Evolutionary conservation across 2,888 invertebrate genomes (phyloP), one percentile per base, ranked within the genome.

Genomic region (Synanthedon tipuliformis): DNA sequence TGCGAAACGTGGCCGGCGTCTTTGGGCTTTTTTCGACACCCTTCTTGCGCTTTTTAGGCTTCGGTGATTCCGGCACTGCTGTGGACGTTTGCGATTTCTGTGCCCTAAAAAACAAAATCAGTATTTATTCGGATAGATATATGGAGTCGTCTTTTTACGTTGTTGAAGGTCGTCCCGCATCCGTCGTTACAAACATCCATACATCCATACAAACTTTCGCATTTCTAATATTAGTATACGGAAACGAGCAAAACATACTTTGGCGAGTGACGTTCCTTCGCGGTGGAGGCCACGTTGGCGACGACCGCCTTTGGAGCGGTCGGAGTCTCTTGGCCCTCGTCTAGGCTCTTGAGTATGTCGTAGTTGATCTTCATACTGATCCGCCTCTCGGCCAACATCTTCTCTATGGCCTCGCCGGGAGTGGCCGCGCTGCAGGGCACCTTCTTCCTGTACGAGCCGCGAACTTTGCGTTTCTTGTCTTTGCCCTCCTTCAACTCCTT

Each of bases 351-450:
- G 55, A 99, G 82, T 45, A 98, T 98, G 63, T 99, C 98, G 71
- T 99, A 99, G 81, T 99, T 98, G 53, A 99, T 98, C 89, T 99
- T 99, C 4, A 92, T 92, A 3, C 99, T 99, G 60, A 99, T 94
- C 72, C 95, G 95, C 81, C 97, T 97, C 74, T 98, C 98, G 61
- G 85, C 95, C 16, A 99, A 85, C 92, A 99, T 97, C 82, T 97
- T 97, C 73, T 96, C 96, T 50, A 99, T 96, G 0, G 98, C 98
- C 81, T 98, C 98, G 3, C 94, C 95, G 53, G 90, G 90, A 0
- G 92, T 91, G 0, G 93, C 92, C 1, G 93, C 92, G 41, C 89
- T 90, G 49, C 90, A 88, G 3, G 89, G 82, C 23, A 84, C 85
- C 62, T 92, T 91, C 68, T 91, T 91, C 63, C 90, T 90, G 53